These are phyloP conservation scores for Sebastes aleutianus DNA, from an alignment of 2,797 vertebrate species.

Conservation along the genomic window DNA sequence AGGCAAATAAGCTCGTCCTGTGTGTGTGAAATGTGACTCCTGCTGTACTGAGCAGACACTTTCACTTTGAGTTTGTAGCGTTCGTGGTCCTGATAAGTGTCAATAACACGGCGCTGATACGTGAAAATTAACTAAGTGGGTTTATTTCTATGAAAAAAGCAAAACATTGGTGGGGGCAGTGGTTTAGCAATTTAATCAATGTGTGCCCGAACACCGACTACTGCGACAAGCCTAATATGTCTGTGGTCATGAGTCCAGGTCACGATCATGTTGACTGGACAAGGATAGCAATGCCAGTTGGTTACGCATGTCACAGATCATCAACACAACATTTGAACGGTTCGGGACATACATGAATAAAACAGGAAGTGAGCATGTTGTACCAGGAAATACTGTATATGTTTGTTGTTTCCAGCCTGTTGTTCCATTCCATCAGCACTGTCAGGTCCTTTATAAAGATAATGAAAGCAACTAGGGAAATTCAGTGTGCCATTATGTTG, in stretches of 20 bases:
- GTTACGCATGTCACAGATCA: neutral
- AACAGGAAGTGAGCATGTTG: neutral
- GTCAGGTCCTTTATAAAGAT: neutral
- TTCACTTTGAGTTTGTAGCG: too few species aligned
- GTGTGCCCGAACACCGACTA: too few species aligned
- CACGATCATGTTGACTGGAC: neutral
- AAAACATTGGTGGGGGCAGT: too few species aligned
- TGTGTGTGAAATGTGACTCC: too few species aligned
- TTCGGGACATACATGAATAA: neutral
- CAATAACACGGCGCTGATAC: too few species aligned
- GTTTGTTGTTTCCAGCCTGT: neutral
- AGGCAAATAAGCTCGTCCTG: fast-evolving
- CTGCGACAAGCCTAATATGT: too few species aligned
- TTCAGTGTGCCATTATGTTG: neutral
- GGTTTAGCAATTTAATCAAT: too few species aligned
- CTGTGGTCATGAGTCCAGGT: neutral
- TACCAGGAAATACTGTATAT: neutral
- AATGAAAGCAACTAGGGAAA: neutral
- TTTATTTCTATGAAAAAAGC: too few species aligned
- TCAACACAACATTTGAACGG: neutral
- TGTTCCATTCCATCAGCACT: neutral
- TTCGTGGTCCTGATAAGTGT: too few species aligned
- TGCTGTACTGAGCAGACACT: too few species aligned
- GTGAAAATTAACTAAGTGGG: too few species aligned
- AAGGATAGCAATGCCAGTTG: neutral